Conservation (phyloP, 1,140 invertebrate species). For the Hyposmocoma kahamanoa region DNA sequence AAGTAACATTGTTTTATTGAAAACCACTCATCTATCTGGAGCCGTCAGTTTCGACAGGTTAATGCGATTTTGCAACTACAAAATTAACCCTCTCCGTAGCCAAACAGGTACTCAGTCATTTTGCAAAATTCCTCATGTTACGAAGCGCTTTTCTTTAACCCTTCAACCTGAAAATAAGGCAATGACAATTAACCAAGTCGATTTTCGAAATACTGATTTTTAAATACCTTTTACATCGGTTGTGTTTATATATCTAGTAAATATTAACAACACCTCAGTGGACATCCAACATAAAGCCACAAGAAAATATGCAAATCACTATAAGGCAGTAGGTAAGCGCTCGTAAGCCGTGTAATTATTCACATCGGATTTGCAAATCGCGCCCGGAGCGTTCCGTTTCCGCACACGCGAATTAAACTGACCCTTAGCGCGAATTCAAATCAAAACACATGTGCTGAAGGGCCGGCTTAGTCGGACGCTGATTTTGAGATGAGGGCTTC, state of each 20-base stretch:
- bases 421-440: slow-evolving; percentile 66
- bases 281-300: slow-evolving; percentile 39
- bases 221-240: too few species aligned
- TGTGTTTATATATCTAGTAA: too few species aligned
- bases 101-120: slow-evolving; percentile 12
- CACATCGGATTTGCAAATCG: slow-evolving; percentile 69
- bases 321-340: slow-evolving; percentile 70
- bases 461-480: slow-evolving; percentile 57
- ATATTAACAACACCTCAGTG: slow-evolving; percentile 12
- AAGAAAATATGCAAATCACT: slow-evolving; percentile 71
- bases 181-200: too few species aligned
- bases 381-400: slow-evolving; percentile 61
- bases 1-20: too few species aligned
- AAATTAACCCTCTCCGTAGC: slow-evolving; percentile 19
- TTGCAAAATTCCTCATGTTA: slow-evolving; percentile 12
- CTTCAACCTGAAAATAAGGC: too few species aligned
- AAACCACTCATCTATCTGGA: slow-evolving; percentile 13
- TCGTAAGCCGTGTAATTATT: slow-evolving; percentile 72
- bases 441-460: slow-evolving; percentile 71
- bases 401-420: slow-evolving; percentile 57
- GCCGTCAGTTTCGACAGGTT: slow-evolving; percentile 21
- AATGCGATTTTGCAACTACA: slow-evolving; percentile 13
- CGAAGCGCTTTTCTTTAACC: slow-evolving; percentile 10
- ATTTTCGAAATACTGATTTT: too few species aligned
- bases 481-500: slow-evolving; percentile 65